Conservation (phyloP, 2,888 invertebrate species). For the Brenthis ino region DNA sequence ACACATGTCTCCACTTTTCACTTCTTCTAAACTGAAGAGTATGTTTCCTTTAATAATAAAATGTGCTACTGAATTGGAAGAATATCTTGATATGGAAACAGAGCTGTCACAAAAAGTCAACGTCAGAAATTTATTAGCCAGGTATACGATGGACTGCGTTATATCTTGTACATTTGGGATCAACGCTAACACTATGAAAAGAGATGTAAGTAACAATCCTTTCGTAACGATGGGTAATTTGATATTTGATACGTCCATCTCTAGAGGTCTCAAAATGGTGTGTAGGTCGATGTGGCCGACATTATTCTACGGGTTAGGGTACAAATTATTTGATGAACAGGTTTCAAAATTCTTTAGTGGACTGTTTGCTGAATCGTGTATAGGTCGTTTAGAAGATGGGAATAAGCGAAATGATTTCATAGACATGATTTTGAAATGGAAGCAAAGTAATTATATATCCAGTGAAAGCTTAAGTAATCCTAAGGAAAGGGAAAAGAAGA, state of each 20-base stretch:
- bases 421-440: conserved; percentile 53
- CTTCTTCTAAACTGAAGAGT: conserved; percentile 63
- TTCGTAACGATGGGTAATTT: conserved; percentile 51
- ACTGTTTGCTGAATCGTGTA: conserved; percentile 49
- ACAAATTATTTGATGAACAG: conserved; percentile 45
- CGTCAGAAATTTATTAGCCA: conserved; percentile 46
- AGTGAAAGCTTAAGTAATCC: conserved; percentile 54
- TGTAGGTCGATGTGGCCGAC: conserved; percentile 56
- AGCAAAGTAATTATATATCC: conserved; percentile 47
- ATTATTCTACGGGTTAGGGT: conserved; percentile 56
- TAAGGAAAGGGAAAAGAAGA: conserved; percentile 44
- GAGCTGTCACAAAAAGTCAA: conserved; percentile 45
- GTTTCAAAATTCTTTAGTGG: conserved; percentile 50
- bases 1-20: conserved; percentile 57
- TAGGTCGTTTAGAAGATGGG: conserved; percentile 49
- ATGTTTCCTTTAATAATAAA: conserved; percentile 42
- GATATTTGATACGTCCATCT: conserved; percentile 49
- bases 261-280: conserved; percentile 48
- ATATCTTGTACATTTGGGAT: conserved; percentile 61
- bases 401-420: conserved; percentile 57
- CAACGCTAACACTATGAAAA: conserved; percentile 52
- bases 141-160: conserved; percentile 61
- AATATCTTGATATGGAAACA: conserved; percentile 47
- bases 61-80: conserved; percentile 50
- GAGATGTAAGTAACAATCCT: conserved; percentile 45